These are phyloP conservation scores for Motacilla alba DNA, from an alignment of 2,113 vertebrate genomes.

Conservation along the genomic window DNA sequence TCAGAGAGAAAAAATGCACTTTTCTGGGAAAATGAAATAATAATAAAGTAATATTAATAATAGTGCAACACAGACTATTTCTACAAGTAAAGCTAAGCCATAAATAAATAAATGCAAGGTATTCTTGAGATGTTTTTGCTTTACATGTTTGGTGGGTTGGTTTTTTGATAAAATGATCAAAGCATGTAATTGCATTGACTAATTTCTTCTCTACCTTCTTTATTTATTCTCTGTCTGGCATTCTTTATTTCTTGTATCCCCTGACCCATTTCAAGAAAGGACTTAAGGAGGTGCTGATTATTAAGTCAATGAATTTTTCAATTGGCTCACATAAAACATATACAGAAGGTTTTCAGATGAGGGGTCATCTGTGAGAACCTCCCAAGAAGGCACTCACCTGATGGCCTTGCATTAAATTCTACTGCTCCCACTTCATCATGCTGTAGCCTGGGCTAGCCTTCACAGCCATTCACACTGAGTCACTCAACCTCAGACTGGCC, in stretches of 20 bases:
- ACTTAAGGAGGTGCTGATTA: background rate
- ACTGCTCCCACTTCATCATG: background rate
- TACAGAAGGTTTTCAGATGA: background rate
- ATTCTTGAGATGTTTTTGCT: background rate
- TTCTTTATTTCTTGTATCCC: background rate
- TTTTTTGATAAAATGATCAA: background rate
- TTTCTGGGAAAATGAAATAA: slow-evolving; percentile 23
- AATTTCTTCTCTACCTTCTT: background rate
- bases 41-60: background rate
- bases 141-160: background rate
- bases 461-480: background rate
- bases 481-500: background rate
- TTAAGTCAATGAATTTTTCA: background rate
- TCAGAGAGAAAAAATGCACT: background rate
- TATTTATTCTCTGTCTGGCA: background rate
- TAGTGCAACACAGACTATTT: background rate
- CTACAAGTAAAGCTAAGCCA: background rate
- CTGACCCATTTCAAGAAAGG: background rate
- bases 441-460: background rate
- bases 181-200: background rate
- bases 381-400: background rate
- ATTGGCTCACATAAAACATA: background rate
- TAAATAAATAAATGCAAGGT: background rate
- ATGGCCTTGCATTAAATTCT: background rate
- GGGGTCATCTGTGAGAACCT: background rate